Percentiles rank a stretch among this genome's conserved stretches.
Evolutionary conservation across 2,888 invertebrate genomes (phyloP).

Genomic region (Hecatera dysodea): DNA sequence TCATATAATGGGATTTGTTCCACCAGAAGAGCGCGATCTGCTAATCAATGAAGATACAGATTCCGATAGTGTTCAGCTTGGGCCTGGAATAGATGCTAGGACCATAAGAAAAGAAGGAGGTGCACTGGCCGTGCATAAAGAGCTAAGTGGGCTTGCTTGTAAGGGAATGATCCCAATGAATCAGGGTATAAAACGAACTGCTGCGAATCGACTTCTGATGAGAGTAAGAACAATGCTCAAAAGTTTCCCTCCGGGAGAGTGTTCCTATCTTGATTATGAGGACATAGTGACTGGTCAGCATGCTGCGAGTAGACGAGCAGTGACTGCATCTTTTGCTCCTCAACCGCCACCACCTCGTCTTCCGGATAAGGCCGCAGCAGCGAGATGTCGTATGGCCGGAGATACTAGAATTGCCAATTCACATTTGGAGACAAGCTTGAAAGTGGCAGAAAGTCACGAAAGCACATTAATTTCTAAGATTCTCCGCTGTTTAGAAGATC

Average conservation of each 20-base stretch:
- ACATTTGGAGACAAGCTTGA: conserved; percentile 74
- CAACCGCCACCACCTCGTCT: conserved; percentile 75
- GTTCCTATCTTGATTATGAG: conserved; percentile 81
- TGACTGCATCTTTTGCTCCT: conserved; percentile 85
- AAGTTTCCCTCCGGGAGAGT: conserved; percentile 81
- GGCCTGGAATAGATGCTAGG: conserved; percentile 76
- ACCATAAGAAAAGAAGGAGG: conserved; percentile 82
- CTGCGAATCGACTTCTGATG: conserved; percentile 83
- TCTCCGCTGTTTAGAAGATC: conserved; percentile 80
- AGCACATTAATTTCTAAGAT: conserved; percentile 78
- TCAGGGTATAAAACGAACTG: conserved; percentile 85
- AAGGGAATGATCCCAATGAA: conserved; percentile 81
- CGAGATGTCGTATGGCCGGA: conserved; percentile 79
- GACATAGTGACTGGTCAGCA: conserved; percentile 85
- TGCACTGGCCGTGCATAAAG: conserved; percentile 85
- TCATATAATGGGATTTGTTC: conserved; percentile 76
- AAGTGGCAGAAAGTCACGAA: conserved; percentile 73
- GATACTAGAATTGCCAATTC: conserved; percentile 77
- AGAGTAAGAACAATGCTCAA: conserved; percentile 83
- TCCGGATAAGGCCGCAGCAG: conserved; percentile 73
- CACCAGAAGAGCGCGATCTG: conserved; percentile 68
- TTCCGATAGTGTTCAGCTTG: conserved; percentile 71
- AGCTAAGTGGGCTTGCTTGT: conserved; percentile 80
- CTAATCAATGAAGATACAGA: conserved; percentile 73
- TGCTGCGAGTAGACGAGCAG: conserved; percentile 82